Base-by-base conservation (phyloP, 2,113 vertebrate species). In the Cinclus mexicanus region DNA sequence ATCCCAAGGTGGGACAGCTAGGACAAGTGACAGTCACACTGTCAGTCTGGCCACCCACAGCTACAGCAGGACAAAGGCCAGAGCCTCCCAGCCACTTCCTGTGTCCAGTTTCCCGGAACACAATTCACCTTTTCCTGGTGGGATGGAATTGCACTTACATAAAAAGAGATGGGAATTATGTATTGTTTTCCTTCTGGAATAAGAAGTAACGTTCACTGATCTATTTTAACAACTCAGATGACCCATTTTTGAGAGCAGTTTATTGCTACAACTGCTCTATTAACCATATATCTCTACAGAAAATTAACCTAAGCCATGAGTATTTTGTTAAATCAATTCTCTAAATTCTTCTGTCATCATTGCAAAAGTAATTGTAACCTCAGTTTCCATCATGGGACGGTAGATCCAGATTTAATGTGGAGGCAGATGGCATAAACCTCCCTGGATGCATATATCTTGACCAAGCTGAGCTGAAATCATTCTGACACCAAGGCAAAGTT, bases 401-500 rank as follows among this genome's bases (percentile, higher is more conserved):
- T 75, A 97, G 96, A 95, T 94, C 61, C 83, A 90, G 78, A 94
- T 95, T 93, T 90, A 94, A 72, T 87, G 93, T 63, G 46, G 63
- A 96, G 37, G 83, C 93, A 97, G 89, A 78, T 80, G 83, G 85
- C 78, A 95, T 65, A 91, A 96, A 96, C 86, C 64, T 77, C 93
- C 86, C 89, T 94, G 83, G 78, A 91, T 79, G 56, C 50, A 63
- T 35, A 26, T 71, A 92, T 87, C 85, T 84, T 87, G 78, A 88
- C 80, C 90, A 63, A 96, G 83, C 78, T 87, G 44, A 86, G 86
- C 60, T 85, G 82, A 96, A 97, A 87, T 81, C 22, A 64, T 76
- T 97, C 95, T 95, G 63, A 57, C 74, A 92, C 41, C 67, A 82
- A 87, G 94, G 68, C 82, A 93, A 37, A 53, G 79, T 81, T 81